Evolutionary conservation across 2,888 invertebrate species (phyloP).

Genomic region (Stomorhina lunata): DNA sequence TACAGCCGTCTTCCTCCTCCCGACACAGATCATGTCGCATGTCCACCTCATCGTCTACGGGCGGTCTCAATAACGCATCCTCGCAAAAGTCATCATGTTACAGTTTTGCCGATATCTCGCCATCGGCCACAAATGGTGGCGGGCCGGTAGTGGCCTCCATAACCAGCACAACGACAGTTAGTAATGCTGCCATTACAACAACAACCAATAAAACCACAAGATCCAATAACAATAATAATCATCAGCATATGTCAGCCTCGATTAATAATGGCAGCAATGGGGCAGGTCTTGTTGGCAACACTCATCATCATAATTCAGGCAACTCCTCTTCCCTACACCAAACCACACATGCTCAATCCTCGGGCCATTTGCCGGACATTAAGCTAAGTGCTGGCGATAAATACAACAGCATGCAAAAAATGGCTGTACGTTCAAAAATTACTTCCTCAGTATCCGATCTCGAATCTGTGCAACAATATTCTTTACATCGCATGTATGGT

Average conservation of each 20-base stretch:
- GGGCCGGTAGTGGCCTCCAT: conserved; percentile 67
- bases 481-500: conserved; percentile 79
- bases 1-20: conserved; percentile 83
- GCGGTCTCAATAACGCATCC: conserved; percentile 76
- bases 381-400: conserved; percentile 78
- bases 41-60: conserved; percentile 77
- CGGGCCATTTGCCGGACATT: conserved; percentile 79
- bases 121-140: conserved; percentile 65
- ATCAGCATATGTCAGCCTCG: conserved; percentile 54
- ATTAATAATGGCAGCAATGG: conserved; percentile 49
- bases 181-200: conserved; percentile 76
- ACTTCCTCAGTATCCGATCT: conserved; percentile 79
- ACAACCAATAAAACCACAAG: conserved; percentile 70
- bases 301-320: conserved; percentile 57
- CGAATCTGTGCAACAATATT: conserved; percentile 79
- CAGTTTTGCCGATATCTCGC: conserved; percentile 76
- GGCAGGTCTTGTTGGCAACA: conserved; percentile 6
- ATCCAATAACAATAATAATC: conserved; percentile 67
- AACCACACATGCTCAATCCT: conserved; percentile 73
- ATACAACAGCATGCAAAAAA: conserved; percentile 79
- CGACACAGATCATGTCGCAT: conserved; percentile 77
- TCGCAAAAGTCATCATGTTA: conserved; percentile 78
- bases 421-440: conserved; percentile 78
- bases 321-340: conserved; percentile 63
- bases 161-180: conserved; percentile 74